phyloP scores from a whole-genome alignment of 2,113 vertebrate species.

The Bettongia penicillata region DNA sequence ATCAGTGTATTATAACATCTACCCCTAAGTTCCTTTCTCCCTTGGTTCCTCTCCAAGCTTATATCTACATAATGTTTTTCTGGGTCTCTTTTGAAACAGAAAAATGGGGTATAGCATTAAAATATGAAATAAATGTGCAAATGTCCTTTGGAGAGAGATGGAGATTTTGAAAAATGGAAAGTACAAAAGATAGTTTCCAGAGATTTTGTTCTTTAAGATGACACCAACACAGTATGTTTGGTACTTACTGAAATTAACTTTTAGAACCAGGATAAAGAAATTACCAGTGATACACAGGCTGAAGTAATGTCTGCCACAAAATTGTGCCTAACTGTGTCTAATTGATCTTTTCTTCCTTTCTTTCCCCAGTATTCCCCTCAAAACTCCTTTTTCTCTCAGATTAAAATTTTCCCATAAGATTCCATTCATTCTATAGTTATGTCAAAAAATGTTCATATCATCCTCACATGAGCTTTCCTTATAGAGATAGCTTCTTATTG shows the following conservation, averaged over 20 bases:
- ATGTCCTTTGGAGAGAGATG: neutral
- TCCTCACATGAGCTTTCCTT: neutral
- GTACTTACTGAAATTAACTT: neutral
- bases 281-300: neutral
- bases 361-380: neutral
- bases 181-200: neutral
- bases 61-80: neutral
- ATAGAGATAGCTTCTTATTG: neutral
- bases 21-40: slow-evolving; percentile 38
- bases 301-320: neutral
- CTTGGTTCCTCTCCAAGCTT: slow-evolving; percentile 5
- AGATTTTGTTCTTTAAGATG: neutral
- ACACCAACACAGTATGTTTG: neutral
- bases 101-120: slow-evolving; percentile 4
- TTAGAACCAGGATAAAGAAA: neutral
- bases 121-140: slow-evolving; percentile 15
- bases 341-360: neutral
- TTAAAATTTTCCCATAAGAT: neutral
- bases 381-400: neutral
- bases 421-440: neutral
- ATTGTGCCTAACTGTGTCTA: too few relatives aligned
- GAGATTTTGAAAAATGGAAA: neutral
- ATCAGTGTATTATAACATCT: slow-evolving; percentile 63
- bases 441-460: neutral
- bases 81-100: neutral